These are phyloP conservation scores for Ellobium chinense DNA, from an alignment of 2,888 invertebrate species.

Conservation along the genomic window DNA sequence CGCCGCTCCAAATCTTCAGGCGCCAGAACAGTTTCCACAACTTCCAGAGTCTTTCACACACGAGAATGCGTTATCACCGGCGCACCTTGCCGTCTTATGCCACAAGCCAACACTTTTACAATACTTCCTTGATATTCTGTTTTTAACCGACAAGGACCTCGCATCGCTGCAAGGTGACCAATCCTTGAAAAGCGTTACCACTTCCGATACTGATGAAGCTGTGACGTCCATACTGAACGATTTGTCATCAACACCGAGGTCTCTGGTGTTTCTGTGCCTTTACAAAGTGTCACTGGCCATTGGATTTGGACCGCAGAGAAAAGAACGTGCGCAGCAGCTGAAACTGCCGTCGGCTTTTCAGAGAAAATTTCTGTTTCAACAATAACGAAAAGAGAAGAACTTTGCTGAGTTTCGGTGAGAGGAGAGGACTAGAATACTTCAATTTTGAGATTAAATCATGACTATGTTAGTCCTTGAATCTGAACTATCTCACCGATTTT, in stretches of 20 bases:
- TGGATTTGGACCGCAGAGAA: background rate
- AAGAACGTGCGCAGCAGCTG: background rate
- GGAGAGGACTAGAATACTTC: no score
- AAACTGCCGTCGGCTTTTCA: background rate
- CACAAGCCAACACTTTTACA: background rate
- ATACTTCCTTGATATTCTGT: background rate
- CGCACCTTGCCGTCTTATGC: background rate
- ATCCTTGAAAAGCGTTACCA: background rate
- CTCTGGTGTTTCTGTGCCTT: background rate
- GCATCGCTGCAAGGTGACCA: background rate
- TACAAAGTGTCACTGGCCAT: background rate
- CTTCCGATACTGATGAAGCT: no score
- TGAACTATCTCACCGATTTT: no score
- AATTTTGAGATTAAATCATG: no score
- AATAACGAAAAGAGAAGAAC: background rate
- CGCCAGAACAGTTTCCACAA: background rate
- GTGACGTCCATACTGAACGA: background rate
- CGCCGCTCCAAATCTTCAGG: background rate
- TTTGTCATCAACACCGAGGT: background rate
- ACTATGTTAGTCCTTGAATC: no score
- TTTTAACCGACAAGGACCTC: background rate
- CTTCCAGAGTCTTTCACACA: background rate
- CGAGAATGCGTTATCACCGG: background rate
- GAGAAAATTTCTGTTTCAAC: background rate
- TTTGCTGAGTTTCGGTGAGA: no score